Conservation (phyloP, 2,113 vertebrate species). For the Pimephales promelas region DNA sequence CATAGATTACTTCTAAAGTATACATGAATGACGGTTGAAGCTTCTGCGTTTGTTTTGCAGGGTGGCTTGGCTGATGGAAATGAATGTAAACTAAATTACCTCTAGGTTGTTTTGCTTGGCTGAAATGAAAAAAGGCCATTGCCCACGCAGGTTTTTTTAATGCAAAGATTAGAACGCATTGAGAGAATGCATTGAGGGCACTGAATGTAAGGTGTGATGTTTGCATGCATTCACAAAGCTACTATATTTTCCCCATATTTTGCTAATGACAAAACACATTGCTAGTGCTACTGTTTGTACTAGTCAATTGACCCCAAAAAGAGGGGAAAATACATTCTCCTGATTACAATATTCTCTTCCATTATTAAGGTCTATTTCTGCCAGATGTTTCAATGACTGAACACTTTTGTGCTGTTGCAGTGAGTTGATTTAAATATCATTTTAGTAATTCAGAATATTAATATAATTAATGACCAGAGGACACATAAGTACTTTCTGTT, state of each 20-base stretch:
- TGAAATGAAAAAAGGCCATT: background rate
- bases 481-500: background rate
- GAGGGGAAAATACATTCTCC: background rate
- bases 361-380: background rate
- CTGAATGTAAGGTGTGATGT: background rate
- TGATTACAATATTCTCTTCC: background rate
- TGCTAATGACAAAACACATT: background rate
- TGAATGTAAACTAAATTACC: background rate
- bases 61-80: background rate
- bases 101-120: constrained; percentile 1
- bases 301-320: background rate
- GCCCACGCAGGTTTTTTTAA: background rate
- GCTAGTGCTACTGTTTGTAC: background rate
- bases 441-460: background rate
- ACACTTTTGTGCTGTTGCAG: background rate
- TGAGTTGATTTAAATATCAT: background rate
- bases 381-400: background rate
- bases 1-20: constrained; percentile 4
- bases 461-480: background rate
- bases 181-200: background rate
- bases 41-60: constrained; percentile 11
- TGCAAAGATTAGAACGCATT: background rate
- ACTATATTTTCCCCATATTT: too few species aligned
- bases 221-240: background rate
- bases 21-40: background rate